Evolutionary conservation across 2,797 vertebrate genomes (phyloP).

Genomic region (Protonibea diacanthus): DNA sequence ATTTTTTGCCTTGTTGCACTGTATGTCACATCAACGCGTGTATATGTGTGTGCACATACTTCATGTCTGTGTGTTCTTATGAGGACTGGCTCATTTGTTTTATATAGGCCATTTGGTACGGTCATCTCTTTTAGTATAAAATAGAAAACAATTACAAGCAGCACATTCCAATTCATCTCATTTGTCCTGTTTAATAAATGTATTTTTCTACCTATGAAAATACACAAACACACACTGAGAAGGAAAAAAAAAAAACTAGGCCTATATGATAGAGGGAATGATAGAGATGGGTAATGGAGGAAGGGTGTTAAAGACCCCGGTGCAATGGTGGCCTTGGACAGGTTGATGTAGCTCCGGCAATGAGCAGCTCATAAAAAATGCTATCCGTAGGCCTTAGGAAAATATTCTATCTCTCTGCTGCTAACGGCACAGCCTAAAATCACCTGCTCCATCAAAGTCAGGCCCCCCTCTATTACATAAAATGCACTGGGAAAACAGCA

Average conservation of each 20-base stretch:
- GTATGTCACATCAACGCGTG: slow-evolving; percentile 37
- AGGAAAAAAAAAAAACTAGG: slow-evolving; percentile 7
- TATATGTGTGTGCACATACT: slow-evolving; percentile 7
- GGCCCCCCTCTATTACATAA: slow-evolving; percentile 79
- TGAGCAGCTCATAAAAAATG: slow-evolving; percentile 89
- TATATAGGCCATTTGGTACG: slow-evolving; percentile 60
- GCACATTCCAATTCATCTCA: slow-evolving; percentile 67
- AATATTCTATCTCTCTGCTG: slow-evolving; percentile 86
- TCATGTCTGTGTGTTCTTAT: slow-evolving; percentile 36
- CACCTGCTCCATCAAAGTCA: slow-evolving; percentile 89
- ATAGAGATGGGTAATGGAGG: slow-evolving; percentile 76
- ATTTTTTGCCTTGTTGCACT: slow-evolving; percentile 35
- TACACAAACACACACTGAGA: slow-evolving; percentile 39
- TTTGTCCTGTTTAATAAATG: slow-evolving; percentile 71
- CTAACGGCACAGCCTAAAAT: slow-evolving; percentile 86
- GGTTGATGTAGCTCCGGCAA: slow-evolving; percentile 89
- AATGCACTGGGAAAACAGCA: slow-evolving; percentile 74
- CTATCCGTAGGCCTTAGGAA: slow-evolving; percentile 87
- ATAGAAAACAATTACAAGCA: slow-evolving; percentile 73
- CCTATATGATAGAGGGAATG: slow-evolving; percentile 68
- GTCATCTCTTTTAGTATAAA: slow-evolving; percentile 68
- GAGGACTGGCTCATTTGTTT: slow-evolving; percentile 63
- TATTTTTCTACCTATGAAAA: slow-evolving; percentile 54
- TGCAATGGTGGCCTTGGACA: slow-evolving; percentile 81
- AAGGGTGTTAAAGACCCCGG: slow-evolving; percentile 75